A percentile compares a stretch with the other conserved stretches of the same genome.
Conservation (phyloP, 2,113 vertebrate genomes). For the Nothocercus julius region DNA sequence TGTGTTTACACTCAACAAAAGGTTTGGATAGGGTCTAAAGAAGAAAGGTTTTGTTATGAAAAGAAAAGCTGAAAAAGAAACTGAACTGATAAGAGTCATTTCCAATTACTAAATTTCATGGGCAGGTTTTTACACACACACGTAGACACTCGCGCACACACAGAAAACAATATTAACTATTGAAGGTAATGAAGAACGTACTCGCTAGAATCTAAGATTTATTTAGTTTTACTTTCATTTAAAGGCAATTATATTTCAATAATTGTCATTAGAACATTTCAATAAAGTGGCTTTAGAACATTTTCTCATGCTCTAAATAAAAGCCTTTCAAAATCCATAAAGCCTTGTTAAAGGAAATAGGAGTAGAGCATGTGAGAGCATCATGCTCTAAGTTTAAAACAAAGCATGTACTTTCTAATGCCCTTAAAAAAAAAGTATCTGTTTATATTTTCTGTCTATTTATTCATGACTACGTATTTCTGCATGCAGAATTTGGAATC, state of each 20-base stretch:
- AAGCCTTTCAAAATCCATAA: not conserved
- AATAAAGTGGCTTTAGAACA: not conserved
- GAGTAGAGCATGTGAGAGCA: not conserved
- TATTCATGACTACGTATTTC: not conserved
- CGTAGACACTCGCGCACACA: not conserved
- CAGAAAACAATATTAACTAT: not conserved
- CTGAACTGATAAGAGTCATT: not conserved
- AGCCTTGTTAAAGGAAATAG: not conserved
- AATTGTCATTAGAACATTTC: too few species aligned
- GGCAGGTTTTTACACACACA: not conserved
- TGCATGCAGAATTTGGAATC: not conserved
- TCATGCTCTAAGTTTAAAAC: not conserved
- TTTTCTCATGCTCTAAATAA: not conserved
- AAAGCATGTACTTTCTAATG: not conserved
- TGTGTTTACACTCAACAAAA: conserved; percentile 21
- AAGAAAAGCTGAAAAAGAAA: not conserved
- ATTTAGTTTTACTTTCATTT: not conserved
- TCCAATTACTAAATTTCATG: not conserved
- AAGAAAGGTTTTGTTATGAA: conserved; percentile 7
- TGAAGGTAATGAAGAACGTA: not conserved
- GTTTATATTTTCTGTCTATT: not conserved
- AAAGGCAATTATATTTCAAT: not conserved
- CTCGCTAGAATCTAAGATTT: not conserved
- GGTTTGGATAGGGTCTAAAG: conserved; percentile 6
- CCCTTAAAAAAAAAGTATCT: not conserved